Base-by-base conservation (phyloP, 2,113 vertebrate genomes). In the Cacatua alba region DNA sequence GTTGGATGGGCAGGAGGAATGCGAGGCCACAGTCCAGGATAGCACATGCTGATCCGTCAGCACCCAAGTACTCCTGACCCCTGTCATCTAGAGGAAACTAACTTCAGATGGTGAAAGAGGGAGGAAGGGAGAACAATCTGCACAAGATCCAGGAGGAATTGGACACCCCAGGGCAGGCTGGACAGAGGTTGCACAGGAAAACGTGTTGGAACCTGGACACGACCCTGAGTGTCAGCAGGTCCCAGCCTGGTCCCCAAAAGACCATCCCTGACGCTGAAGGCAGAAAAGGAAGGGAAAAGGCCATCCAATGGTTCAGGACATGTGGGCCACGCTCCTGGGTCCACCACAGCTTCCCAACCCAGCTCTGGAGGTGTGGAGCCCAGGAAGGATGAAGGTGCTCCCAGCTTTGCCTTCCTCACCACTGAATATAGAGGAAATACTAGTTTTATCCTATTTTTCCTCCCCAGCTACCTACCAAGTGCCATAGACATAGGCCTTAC, bases 291-390 rank as follows among this genome's bases (percentile, higher is more conserved):
- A 59, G 6, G n/a, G 10, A 71, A 74, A 80, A 9, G 7, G 16
- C 24, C 0, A 0, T 11, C 3, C 24, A 68, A 17, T 0, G 2
- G 62, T 28, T 2, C 0, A 1, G 62, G n/a, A 88, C 19, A 21
- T 4, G 1, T 0, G 0, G 17, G 28, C 31, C 31, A 24, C 15
- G 23, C 10, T 86, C 24, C 24, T 74, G 23, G 15, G 46, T 71
- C 29, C 24, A 68, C 0, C 0, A 5, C 43, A 55, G n/a, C 41
- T 90, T 91, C 39, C 37, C 35, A 77, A 4, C 20, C 4, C 1
- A 0, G 35, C 17, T 82, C 35, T 1, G 2, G 46, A 63, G 3
- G 15, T 55, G 17, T 4, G 2, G 49, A 69, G 53, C 17, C 14
- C 8, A 20, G 12, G n/a, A 72, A 39, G 7, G 10, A 18, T 41